Percentiles rank a stretch among this genome's conserved stretches.
These are phyloP conservation scores for Eira barbara DNA, from an alignment of 2,113 vertebrate genomes.

Conservation along the genomic window DNA sequence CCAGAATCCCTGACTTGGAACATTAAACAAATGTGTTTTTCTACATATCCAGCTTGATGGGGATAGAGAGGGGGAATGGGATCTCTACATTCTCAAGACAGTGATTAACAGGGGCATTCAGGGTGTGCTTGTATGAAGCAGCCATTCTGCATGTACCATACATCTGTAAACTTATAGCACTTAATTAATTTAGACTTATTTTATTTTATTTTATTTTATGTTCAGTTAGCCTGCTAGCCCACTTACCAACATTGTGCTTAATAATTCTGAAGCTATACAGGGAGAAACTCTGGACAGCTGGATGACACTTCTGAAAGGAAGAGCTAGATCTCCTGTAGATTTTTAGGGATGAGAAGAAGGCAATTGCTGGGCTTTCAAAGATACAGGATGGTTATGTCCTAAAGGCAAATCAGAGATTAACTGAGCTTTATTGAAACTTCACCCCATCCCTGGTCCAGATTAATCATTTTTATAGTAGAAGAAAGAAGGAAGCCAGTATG, in stretches of 20 bases:
- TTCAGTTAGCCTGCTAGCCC: neutral
- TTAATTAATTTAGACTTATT: neutral
- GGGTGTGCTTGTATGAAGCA: neutral
- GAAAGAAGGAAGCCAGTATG: neutral
- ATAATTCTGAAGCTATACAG: neutral
- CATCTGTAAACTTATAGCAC: neutral
- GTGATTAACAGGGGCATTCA: neutral
- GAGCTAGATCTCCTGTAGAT: neutral
- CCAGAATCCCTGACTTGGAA: neutral
- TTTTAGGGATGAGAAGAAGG: neutral
- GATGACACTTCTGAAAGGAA: neutral
- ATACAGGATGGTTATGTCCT: neutral
- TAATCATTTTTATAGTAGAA: neutral
- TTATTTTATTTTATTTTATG: too few relatives aligned
- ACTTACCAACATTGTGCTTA: neutral
- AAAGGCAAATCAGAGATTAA: neutral
- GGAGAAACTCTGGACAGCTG: neutral
- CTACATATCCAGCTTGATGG: neutral
- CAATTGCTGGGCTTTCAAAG: neutral
- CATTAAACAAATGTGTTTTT: neutral
- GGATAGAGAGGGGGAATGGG: neutral
- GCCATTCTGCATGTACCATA: neutral
- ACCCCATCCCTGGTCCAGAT: neutral
- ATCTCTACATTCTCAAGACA: neutral
- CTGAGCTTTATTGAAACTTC: neutral